These are phyloP conservation scores for Mormyrus iriodes DNA, from an alignment of 2,113 vertebrate genomes.

Conservation along the genomic window DNA sequence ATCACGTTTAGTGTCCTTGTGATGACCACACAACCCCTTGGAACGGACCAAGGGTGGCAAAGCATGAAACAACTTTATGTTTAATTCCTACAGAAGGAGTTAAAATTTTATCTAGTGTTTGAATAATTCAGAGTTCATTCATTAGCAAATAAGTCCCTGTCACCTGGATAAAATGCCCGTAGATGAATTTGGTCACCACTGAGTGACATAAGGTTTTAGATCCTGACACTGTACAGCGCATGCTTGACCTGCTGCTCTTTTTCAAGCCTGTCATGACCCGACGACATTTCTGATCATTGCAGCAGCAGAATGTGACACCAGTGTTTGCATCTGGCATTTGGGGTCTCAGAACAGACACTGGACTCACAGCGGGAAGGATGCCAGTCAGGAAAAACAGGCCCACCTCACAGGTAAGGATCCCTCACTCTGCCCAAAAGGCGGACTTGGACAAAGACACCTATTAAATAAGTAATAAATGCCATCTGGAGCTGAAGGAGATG, in stretches of 20 bases:
- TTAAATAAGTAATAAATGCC: conserved; percentile 5
- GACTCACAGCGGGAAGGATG: neutral
- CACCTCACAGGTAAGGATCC: neutral
- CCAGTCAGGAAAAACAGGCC: neutral
- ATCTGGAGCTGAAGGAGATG: neutral
- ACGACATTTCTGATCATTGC: neutral
- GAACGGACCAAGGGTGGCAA: neutral
- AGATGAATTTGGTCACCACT: neutral
- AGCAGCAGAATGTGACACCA: neutral
- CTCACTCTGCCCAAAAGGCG: neutral
- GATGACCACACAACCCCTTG: neutral
- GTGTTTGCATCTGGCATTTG: neutral
- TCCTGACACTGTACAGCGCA: neutral
- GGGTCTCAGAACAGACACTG: neutral
- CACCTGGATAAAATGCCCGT: conserved; percentile 4
- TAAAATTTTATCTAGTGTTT: neutral
- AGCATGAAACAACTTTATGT: neutral
- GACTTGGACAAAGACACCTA: neutral
- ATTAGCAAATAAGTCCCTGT: neutral
- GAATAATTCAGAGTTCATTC: neutral
- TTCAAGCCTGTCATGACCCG: neutral
- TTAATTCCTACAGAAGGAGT: neutral
- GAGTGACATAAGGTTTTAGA: neutral
- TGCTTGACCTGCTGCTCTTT: neutral
- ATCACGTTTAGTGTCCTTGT: neutral